Percentiles rank a stretch among this genome's conserved stretches.
These are phyloP conservation scores for Embidobia sp. DNA, from an alignment of 2,888 invertebrate species.

Conservation along the genomic window DNA sequence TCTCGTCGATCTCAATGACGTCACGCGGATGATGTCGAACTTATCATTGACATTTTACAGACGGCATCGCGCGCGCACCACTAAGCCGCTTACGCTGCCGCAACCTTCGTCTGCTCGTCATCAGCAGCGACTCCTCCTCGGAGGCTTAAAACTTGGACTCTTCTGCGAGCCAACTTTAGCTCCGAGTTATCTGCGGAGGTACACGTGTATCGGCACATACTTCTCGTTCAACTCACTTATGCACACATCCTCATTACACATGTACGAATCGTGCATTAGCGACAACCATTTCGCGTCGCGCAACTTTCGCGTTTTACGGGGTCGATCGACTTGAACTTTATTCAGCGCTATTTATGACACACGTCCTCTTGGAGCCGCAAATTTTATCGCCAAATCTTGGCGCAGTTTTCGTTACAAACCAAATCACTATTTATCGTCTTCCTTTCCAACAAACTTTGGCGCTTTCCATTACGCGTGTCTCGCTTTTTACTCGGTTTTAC, in stretches of 20 bases:
- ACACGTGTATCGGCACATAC: slow-evolving; percentile 27
- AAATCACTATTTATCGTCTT: no score
- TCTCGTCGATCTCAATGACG: slow-evolving; percentile 47
- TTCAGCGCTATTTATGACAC: slow-evolving; percentile 10
- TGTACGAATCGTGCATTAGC: slow-evolving; percentile 12
- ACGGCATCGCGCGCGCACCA: slow-evolving; percentile 68
- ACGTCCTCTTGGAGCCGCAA: background rate
- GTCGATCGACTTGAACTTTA: slow-evolving; percentile 26
- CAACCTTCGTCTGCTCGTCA: slow-evolving; percentile 51
- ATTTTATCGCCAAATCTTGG: background rate
- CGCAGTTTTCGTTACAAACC: no score
- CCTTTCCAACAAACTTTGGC: no score
- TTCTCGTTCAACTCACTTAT: slow-evolving; percentile 39
- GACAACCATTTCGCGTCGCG: slow-evolving; percentile 21
- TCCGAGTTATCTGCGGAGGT: slow-evolving; percentile 34
- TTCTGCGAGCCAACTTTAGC: slow-evolving; percentile 33
- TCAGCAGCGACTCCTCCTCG: slow-evolving; percentile 29
- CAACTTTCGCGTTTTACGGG: slow-evolving; percentile 11
- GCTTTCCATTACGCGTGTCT: no score
- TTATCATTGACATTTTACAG: slow-evolving; percentile 62
- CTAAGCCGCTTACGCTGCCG: slow-evolving; percentile 71
- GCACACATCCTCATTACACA: slow-evolving; percentile 19
- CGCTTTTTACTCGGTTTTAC: no score
- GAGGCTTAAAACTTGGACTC: slow-evolving; percentile 49
- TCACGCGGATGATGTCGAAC: slow-evolving; percentile 44